phyloP scores from a whole-genome alignment of 2,113 vertebrate species.

The Chionis minor region DNA sequence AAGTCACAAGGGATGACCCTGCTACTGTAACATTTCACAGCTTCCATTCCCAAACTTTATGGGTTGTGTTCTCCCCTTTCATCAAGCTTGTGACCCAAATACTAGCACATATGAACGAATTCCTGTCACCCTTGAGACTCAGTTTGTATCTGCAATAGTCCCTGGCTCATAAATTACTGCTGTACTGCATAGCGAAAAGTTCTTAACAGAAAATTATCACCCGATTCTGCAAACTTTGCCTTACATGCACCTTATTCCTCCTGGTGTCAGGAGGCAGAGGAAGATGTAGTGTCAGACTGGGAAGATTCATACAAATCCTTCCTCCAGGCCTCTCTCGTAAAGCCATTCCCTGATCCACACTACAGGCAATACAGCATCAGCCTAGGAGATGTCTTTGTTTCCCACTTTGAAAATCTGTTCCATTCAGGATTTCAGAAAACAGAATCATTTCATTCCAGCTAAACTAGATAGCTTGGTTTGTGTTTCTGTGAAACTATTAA shows the following conservation, averaged over 20 bases:
- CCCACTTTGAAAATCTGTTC: neutral
- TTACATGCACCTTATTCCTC: neutral
- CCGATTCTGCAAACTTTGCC: neutral
- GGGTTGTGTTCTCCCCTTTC: neutral
- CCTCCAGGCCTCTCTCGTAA: neutral
- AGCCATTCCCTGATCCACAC: neutral
- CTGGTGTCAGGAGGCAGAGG: neutral
- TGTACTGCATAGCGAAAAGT: neutral
- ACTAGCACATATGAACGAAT: neutral
- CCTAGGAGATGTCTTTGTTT: neutral
- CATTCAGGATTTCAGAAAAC: neutral
- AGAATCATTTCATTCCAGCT: neutral
- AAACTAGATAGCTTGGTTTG: neutral
- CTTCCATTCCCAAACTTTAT: neutral
- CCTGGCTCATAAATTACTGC: neutral
- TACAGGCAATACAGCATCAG: neutral
- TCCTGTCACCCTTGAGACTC: neutral
- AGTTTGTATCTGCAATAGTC: neutral
- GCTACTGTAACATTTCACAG: neutral
- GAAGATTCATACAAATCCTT: neutral
- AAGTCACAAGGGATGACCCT: slow-evolving; percentile 44
- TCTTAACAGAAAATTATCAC: neutral
- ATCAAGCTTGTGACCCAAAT: slow-evolving; percentile 43
- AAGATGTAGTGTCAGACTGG: neutral
- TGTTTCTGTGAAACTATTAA: neutral